Evolutionary conservation across 2,797 vertebrate species (phyloP), one percentile per base, ranked within the genome.

Genomic region (Botia almorhae): DNA sequence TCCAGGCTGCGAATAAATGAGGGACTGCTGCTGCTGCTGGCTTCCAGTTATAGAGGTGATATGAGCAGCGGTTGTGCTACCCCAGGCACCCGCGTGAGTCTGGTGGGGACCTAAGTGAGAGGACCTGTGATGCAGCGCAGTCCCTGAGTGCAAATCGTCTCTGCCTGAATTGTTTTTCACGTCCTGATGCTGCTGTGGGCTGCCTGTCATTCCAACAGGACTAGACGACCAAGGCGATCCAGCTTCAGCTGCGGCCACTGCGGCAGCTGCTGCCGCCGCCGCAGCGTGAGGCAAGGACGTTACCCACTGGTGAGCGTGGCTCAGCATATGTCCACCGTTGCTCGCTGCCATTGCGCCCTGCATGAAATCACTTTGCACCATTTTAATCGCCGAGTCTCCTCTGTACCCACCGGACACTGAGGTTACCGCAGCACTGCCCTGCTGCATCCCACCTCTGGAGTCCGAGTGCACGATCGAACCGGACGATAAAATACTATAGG

Each of bases 341-440:
- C 95, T 97, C 89, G n/a, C n/a, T n/a, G 96, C 96, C 96, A 97
- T 97, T 46, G 97, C 96, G 87, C 96, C 95, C 90, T 96, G 96
- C 97, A 98, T 97, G 94, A 97, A 98, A 95, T 98, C 96, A 92
- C 96, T 97, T 92, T 97, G 96, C 85, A 97, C 96, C 96, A 98
- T 97, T 94, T 98, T 98, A 82, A 96, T 93, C n/a, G n/a, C n/a
- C 86, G 96, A 96, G 91, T 98, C 97, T 71, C 96, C 96, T 79
- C 97, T 93, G 94, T 98, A 98, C 85, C 94, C 96, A 83, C 95
- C 96, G 50, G 94, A 94, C 82, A 93, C 95, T 69, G 96, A 96
- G 90, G 96, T 98, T 87, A 97, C 96, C 73, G 96, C 95, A 86
- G 95, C 95, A 82, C 96, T 95, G 86, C 95, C 96, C 55, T 96